These are phyloP conservation scores for Sebastes trivittatus DNA, from an alignment of 2,797 vertebrate genomes.

Conservation along the genomic window DNA sequence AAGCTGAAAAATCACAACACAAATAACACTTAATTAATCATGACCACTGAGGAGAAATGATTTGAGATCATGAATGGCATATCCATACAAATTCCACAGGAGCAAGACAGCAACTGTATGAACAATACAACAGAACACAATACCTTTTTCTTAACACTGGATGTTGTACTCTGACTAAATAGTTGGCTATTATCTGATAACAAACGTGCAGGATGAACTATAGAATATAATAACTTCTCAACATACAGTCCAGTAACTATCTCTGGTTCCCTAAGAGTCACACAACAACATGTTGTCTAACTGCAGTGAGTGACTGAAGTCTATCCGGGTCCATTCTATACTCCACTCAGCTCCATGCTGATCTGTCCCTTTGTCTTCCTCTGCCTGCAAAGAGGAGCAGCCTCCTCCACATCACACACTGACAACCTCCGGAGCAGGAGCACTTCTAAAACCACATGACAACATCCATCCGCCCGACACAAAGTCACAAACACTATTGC, in stretches of 20 bases:
- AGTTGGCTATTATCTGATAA: background rate
- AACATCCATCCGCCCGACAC: background rate
- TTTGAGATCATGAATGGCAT: background rate
- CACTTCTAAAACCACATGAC: conserved; percentile 8
- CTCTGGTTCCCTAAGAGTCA: background rate
- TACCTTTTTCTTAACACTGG: background rate
- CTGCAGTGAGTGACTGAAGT: background rate
- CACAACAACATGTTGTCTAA: background rate
- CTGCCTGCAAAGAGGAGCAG: conserved; percentile 36
- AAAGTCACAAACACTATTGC: background rate
- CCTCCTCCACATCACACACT: conserved; percentile 33
- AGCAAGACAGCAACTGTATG: background rate
- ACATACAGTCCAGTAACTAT: background rate
- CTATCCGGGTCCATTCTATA: background rate
- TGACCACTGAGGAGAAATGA: background rate
- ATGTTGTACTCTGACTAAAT: background rate
- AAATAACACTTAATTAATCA: background rate
- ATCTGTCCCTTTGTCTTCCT: conserved; percentile 58
- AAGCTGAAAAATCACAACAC: background rate
- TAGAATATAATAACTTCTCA: background rate
- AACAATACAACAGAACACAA: background rate
- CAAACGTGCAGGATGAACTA: background rate
- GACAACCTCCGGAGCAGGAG: conserved; percentile 32
- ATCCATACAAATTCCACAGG: background rate
- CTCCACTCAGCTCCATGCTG: conserved; percentile 38